Conservation (phyloP, 2,113 vertebrate genomes). For the Ctenodactylus gundi region DNA sequence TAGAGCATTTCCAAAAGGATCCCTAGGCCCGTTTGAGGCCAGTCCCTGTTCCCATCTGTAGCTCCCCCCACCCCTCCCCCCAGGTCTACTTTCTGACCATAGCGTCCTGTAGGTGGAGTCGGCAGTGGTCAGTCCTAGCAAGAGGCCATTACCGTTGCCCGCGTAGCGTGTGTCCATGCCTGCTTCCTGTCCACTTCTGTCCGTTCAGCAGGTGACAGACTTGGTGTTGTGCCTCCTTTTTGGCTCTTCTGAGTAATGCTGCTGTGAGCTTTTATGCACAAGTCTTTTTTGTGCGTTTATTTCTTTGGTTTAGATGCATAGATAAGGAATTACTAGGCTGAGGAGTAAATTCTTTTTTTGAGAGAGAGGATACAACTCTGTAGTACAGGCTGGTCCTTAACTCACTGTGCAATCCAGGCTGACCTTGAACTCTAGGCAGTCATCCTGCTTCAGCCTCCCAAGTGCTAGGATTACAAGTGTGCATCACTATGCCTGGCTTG, state of each 20-base stretch:
- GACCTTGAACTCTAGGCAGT: too few relatives aligned
- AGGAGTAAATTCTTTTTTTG: background rate
- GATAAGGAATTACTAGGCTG: background rate
- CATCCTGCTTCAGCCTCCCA: too few relatives aligned
- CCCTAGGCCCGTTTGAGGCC: accelerated
- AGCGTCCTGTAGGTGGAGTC: accelerated
- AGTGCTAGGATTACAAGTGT: too few relatives aligned
- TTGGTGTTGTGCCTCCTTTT: background rate
- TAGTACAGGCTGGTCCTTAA: too few relatives aligned
- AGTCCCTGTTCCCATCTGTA: too few relatives aligned
- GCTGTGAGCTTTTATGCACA: background rate
- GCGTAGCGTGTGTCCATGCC: accelerated
- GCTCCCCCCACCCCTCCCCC: too few relatives aligned
- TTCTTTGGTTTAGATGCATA: background rate
- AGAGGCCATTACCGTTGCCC: accelerated
- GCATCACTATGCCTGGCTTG: too few relatives aligned
- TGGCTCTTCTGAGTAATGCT: background rate
- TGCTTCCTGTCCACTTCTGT: background rate
- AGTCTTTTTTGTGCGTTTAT: background rate
- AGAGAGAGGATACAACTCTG: too few relatives aligned
- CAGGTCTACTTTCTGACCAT: background rate
- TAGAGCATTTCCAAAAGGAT: background rate
- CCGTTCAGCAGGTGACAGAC: background rate
- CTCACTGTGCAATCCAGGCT: too few relatives aligned
- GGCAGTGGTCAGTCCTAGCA: accelerated